Evolutionary conservation across 2,888 invertebrate genomes (phyloP), one percentile per base, ranked within the genome.

Genomic region (Ichneumoninae sp.): DNA sequence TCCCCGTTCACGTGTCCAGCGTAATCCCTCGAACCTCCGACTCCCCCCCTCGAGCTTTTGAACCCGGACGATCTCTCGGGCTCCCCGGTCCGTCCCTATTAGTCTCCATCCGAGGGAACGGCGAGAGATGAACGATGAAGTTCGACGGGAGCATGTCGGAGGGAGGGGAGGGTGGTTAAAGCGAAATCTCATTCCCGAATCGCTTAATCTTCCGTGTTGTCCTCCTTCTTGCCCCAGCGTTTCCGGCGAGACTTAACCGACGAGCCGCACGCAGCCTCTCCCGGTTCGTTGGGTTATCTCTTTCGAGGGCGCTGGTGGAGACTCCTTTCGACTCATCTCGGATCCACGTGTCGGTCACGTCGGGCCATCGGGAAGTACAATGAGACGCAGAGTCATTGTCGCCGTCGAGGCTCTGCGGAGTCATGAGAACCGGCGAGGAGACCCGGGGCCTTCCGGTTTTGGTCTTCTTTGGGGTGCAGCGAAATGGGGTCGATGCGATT

Each of bases 1-100:
- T 90, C 90, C 89, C 86, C 86, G 70, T 85, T 85, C 88, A 86
- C 87, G 86, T 77, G 81, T 83, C 70, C 52, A 54, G 44, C 40
- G 22, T 22, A 33, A 54, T 52, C 57, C 50, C 66, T 33, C 66
- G 44, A 47, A 47, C 44, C 44, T 13, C 16, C 44, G 16, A 40
- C 4, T 10, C 16, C 16, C 22, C 22, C 57, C 36, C 76, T 22
- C 30, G 22, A 33, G 50, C 30, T 22, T 16, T 30, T 5, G 16
- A 63, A n/a, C 10, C n/a, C n/a, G 33, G 16, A 10, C 33, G 26
- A 63, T 63, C 13, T 30, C 63, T 87, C 81, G 76, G 82, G 87
- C 83, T 66, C 71, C 57, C 70, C 36, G 33, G 36, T 26, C 65
- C 54, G 57, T 70, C 66, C 54, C 85, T 74, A 85, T 85, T 82